Conservation (phyloP, 2,888 invertebrate species). For the Parnassius apollo region DNA sequence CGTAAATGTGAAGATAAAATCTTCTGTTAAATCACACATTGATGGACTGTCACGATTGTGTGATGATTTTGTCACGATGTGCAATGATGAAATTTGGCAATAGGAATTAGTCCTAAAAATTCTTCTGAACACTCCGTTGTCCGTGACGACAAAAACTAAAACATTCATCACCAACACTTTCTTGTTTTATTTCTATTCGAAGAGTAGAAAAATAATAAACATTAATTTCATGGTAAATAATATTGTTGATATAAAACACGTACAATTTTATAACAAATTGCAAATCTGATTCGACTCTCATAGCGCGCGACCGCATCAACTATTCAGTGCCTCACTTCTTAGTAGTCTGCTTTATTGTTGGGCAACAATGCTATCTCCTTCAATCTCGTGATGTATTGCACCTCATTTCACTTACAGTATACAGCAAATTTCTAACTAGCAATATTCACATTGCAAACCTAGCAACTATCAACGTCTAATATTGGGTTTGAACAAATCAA, state of each 20-base stretch:
- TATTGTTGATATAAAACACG: constrained; percentile 23
- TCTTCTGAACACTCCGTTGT: no score
- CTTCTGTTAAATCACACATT: no score
- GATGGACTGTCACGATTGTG: no score
- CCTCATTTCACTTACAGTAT: constrained; percentile 65
- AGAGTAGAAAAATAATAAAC: constrained; percentile 19
- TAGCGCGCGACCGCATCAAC: constrained; percentile 68
- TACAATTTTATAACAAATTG: constrained; percentile 60
- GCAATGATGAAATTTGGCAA: no score
- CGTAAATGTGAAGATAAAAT: no score
- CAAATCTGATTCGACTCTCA: constrained; percentile 70
- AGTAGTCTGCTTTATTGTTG: constrained; percentile 62
- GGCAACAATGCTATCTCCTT: constrained; percentile 71
- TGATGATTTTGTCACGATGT: no score
- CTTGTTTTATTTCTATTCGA: no score
- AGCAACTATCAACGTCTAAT: constrained; percentile 63
- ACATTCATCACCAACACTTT: no score
- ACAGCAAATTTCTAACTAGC: constrained; percentile 45
- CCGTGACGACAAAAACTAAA: no score
- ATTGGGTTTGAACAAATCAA: constrained; percentile 77
- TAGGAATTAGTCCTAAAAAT: no score
- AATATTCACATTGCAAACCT: constrained; percentile 56
- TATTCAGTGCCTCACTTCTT: constrained; percentile 57
- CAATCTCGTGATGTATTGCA: constrained; percentile 69
- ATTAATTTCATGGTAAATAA: constrained; percentile 27